Percentiles rank a stretch among this genome's conserved stretches.
These are phyloP conservation scores for Anser cygnoides DNA, from an alignment of 2,113 vertebrate genomes.

Conservation along the genomic window DNA sequence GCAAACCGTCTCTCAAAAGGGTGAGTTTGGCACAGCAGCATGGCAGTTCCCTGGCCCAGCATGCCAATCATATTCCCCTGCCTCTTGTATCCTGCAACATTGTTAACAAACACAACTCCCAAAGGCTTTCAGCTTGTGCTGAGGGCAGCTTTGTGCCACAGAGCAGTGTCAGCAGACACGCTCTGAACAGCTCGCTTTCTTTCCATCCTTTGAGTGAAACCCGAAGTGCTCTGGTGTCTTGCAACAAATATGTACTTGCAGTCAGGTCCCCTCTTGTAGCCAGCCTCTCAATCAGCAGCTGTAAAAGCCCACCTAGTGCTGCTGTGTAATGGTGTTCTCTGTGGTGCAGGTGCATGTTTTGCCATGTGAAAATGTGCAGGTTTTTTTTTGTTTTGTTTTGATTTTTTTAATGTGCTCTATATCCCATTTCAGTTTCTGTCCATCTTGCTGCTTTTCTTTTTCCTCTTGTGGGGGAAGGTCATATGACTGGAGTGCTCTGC, in stretches of 20 bases:
- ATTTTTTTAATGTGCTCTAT: background rate
- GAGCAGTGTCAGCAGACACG: background rate
- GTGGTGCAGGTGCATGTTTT: background rate
- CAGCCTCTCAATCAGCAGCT: too few species aligned
- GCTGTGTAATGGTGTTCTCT: background rate
- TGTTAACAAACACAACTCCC: background rate
- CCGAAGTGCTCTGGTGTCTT: background rate
- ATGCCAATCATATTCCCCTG: background rate
- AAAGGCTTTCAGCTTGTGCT: background rate
- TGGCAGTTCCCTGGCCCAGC: background rate
- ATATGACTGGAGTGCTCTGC: background rate
- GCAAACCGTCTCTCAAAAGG: background rate
- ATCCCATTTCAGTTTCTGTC: background rate
- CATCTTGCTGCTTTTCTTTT: background rate
- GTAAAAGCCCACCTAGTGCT: background rate
- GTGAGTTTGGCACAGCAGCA: background rate
- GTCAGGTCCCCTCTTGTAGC: background rate
- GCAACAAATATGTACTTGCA: background rate
- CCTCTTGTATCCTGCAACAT: background rate
- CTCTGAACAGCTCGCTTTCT: background rate
- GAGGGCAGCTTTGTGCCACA: fast-evolving
- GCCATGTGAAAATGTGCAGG: fast-evolving
- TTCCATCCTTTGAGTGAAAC: background rate
- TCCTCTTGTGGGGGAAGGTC: background rate
- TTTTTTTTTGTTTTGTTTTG: background rate